phyloP scores from a whole-genome alignment of 2,113 vertebrate genomes.

The Crotophaga sulcirostris region DNA sequence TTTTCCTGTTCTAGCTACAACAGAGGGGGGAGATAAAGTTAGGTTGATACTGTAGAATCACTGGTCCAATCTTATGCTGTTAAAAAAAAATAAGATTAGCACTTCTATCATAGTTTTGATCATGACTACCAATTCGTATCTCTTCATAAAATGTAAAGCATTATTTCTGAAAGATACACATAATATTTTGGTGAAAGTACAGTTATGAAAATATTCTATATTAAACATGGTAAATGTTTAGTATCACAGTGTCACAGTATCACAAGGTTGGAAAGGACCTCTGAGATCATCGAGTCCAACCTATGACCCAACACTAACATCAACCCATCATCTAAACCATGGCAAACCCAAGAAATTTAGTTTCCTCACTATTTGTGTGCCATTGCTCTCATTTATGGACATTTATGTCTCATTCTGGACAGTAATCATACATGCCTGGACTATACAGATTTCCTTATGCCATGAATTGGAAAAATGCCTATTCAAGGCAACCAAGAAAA shows the following conservation, averaged over 20 bases:
- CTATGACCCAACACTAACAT: too few relatives aligned
- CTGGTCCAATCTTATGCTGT: neutral
- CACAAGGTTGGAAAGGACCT: too few relatives aligned
- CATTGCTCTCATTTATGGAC: neutral
- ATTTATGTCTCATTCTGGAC: neutral
- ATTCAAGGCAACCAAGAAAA: neutral
- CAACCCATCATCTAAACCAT: too few relatives aligned
- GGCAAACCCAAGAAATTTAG: neutral
- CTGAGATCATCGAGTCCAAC: too few relatives aligned
- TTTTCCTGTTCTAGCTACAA: neutral
- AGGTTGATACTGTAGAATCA: neutral
- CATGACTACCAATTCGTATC: neutral
- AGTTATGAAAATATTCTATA: neutral
- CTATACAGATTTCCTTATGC: neutral
- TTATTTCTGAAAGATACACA: too few relatives aligned
- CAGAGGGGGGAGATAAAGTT: accelerated
- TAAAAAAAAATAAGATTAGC: neutral
- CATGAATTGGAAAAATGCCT: neutral
- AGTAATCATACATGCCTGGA: neutral
- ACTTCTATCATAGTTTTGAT: neutral
- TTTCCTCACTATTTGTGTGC: neutral
- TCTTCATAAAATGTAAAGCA: neutral
- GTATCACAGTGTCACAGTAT: too few relatives aligned
- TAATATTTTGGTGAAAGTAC: neutral
- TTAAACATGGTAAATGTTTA: neutral